Evolutionary conservation across 2,113 vertebrate species (phyloP).

Genomic region (Callionymus lyra): DNA sequence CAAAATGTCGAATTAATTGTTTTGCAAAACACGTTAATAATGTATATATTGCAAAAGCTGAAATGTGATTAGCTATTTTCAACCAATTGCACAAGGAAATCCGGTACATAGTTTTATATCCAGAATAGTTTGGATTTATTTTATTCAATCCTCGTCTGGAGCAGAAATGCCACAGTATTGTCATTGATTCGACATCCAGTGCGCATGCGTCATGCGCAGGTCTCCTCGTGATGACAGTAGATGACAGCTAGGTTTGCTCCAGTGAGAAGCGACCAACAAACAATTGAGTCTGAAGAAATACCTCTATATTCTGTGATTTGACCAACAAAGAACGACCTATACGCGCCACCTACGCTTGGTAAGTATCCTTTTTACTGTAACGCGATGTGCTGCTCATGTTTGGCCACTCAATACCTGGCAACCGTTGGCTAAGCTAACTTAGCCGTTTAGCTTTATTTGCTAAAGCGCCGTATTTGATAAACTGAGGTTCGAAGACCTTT

Average conservation of each 20-base stretch:
- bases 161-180: no score
- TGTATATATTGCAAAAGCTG: no score
- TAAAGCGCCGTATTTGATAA: slow-evolving; percentile 30
- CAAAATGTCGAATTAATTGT: no score
- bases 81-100: no score
- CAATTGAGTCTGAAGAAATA: slow-evolving; percentile 18
- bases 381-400: slow-evolving; percentile 5
- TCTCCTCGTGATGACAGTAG: slow-evolving; percentile 63
- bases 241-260: slow-evolving; percentile 54
- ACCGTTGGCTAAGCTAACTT: slow-evolving; percentile 44
- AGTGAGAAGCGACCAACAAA: slow-evolving; percentile 38
- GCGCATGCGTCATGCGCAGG: slow-evolving; percentile 47
- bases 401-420: slow-evolving; percentile 14
- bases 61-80: no score
- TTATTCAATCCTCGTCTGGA: no score
- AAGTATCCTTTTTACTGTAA: slow-evolving; percentile 17
- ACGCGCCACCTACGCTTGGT: slow-evolving; percentile 27
- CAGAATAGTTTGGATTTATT: no score
- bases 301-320: slow-evolving; percentile 17
- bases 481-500: slow-evolving; percentile 22
- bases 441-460: slow-evolving; percentile 38
- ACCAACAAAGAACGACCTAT: not conserved
- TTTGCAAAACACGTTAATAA: no score
- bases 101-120: no score
- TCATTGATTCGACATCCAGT: slow-evolving; percentile 13